A percentile compares a stretch with the other conserved stretches of the same genome.
Conservation (phyloP, 2,888 invertebrate genomes). For the Xylocampa areola region DNA sequence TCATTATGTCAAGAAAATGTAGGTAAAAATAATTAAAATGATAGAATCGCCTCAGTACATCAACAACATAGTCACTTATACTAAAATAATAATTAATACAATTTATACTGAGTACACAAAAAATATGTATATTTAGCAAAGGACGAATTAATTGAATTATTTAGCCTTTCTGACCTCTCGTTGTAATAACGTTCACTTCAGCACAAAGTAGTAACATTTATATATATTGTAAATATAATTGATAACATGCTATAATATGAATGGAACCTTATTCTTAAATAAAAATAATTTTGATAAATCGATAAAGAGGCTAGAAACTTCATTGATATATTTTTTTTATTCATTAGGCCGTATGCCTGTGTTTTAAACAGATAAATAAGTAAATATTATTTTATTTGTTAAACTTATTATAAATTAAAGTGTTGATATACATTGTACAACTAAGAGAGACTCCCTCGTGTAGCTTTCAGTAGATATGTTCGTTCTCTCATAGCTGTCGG, state of each 20-base stretch:
- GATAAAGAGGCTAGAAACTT: slow-evolving; percentile 13
- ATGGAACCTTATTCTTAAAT: neutral
- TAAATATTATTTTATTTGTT: slow-evolving; percentile 11
- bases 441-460: slow-evolving; percentile 1
- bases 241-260: neutral
- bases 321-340: neutral
- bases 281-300: neutral
- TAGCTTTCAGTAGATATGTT: neutral
- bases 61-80: slow-evolving; percentile 5
- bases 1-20: neutral
- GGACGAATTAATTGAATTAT: no score
- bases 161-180: slow-evolving; percentile 5
- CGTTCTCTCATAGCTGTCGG: neutral
- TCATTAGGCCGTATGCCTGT: neutral
- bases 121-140: no score
- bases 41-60: neutral
- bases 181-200: neutral
- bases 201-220: no score
- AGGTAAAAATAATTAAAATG: slow-evolving; percentile 3
- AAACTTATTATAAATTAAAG: neutral
- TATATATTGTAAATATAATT: no score
- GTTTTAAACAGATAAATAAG: slow-evolving; percentile 1
- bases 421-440: slow-evolving; percentile 10
- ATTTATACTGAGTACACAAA: slow-evolving; percentile 13
- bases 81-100: slow-evolving; percentile 7